Base-by-base conservation (phyloP, 2,797 vertebrate genomes). In the Arrhamphus sclerolepis region DNA sequence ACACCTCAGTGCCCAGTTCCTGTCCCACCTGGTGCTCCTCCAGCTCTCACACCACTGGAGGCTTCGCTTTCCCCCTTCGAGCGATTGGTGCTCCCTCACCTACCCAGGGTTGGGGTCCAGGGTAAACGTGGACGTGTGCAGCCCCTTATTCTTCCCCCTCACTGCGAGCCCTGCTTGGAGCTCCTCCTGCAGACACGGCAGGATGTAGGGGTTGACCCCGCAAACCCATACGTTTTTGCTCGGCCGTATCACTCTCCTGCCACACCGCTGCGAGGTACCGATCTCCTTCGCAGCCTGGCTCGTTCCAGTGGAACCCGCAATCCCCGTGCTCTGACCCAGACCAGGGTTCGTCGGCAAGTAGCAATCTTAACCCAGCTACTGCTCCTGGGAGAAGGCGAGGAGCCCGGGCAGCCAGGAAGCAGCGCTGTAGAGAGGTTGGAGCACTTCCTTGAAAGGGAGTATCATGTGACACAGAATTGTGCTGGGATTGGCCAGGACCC, bases 51-150 rank as follows among this genome's bases (percentile, higher is more conserved):
- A 0, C 92, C 92, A 0, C 57, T 94, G 46, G 93, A 94, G 77
- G 93, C 92, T 3, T 92, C 92, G 0, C 86, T 94, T 38, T 94
- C 93, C 0, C 92, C 92, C 18, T 94, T 94, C 19, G 93, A 94
- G 79, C 89, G 93, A 26, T 78, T 93, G 40, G 93, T 94, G 31
- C 88, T 93, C 28, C 90, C 91, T 53, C 91, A 93, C 66, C 90
- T 94, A 21, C 83, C 93, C 0, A 84, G 93, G 31, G 92, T 91
- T 0, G 92, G 92, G 0, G 92, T 94, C 16, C 92, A 93, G 82
- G 92, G 93, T 22, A 94, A 94, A 67, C 90, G 93, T 2, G 93
- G 93, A 7, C 87, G 92, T 0, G 88, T 93, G 6, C 92, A 93
- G 81, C 93, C 93, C 5, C 93, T 94, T 19, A 93, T 94, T 56